Evolutionary conservation across 92 coral and sea anemone genomes (phyloP).

Genomic region (Siderastrea siderea): DNA sequence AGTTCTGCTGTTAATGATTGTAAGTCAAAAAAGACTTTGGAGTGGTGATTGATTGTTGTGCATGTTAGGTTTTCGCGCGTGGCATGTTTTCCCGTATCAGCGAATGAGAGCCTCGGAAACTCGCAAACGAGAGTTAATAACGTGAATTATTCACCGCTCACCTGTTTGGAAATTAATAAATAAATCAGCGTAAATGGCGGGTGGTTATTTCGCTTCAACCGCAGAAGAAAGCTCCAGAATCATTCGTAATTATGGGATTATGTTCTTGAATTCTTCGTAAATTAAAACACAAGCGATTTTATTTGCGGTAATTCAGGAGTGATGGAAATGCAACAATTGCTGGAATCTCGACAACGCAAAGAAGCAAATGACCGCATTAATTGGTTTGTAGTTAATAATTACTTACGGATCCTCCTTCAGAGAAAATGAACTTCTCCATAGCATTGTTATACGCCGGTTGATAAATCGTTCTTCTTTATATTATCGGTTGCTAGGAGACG

Average conservation of each 20-base stretch:
- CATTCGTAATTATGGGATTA: conserved; percentile 18
- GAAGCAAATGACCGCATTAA: conserved; percentile 2
- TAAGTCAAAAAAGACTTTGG: conserved; percentile 32
- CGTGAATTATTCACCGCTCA: conserved; percentile 47
- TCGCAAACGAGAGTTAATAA: conserved; percentile 47
- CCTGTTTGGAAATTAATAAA: conserved; percentile 55
- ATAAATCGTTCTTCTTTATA: neutral
- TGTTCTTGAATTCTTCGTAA: conserved; percentile 3
- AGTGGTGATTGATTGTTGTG: conserved; percentile 35
- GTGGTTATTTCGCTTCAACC: conserved; percentile 42
- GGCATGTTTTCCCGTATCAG: conserved; percentile 10
- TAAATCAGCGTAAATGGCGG: conserved; percentile 57
- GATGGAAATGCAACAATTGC: neutral
- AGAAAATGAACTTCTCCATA: conserved; percentile 15
- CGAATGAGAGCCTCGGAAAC: conserved; percentile 21
- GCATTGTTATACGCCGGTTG: neutral
- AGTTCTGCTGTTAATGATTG: conserved; percentile 10
- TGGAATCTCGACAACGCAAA: neutral
- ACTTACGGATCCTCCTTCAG: conserved; percentile 3
- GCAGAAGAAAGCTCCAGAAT: conserved; percentile 32
- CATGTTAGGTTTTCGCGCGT: conserved; percentile 32
- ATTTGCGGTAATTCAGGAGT: neutral
- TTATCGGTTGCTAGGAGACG: conserved; percentile 19
- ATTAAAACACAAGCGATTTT: conserved; percentile 4
- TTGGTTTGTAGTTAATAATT: conserved; percentile 30